Evolutionary conservation across 2,113 vertebrate species (phyloP).

Genomic region (Sylvietta virens): DNA sequence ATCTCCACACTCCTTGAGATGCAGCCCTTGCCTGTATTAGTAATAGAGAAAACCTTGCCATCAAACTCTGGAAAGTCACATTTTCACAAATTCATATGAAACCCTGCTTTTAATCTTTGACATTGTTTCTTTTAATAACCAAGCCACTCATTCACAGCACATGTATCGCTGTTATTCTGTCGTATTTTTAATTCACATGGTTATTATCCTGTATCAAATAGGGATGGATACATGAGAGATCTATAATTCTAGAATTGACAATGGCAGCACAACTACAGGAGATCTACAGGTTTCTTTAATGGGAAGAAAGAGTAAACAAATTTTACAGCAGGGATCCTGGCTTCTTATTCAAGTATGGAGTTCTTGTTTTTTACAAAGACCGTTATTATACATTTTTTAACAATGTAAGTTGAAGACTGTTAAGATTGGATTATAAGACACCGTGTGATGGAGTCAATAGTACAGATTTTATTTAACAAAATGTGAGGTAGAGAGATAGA

Average conservation of each 20-base stretch:
- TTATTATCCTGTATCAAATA: neutral
- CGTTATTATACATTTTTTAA: neutral
- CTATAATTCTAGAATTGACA: neutral
- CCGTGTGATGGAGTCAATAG: neutral
- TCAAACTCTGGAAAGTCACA: accelerated
- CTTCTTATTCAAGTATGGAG: neutral
- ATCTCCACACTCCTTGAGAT: neutral
- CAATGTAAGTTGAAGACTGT: neutral
- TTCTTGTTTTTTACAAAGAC: neutral
- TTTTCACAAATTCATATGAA: neutral
- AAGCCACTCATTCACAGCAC: neutral
- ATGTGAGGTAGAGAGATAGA: neutral
- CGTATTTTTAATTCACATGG: neutral
- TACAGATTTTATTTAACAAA: neutral
- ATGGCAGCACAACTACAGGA: neutral
- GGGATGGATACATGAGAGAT: neutral
- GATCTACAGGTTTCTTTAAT: neutral
- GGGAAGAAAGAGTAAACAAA: neutral
- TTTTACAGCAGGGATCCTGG: neutral
- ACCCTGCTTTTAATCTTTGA: neutral
- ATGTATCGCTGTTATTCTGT: neutral
- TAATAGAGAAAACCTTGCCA: neutral
- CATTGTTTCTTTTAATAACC: neutral
- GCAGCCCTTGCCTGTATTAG: neutral
- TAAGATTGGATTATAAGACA: neutral